These are phyloP conservation scores for Catharus ustulatus DNA, from an alignment of 2,797 vertebrate genomes.

Conservation along the genomic window DNA sequence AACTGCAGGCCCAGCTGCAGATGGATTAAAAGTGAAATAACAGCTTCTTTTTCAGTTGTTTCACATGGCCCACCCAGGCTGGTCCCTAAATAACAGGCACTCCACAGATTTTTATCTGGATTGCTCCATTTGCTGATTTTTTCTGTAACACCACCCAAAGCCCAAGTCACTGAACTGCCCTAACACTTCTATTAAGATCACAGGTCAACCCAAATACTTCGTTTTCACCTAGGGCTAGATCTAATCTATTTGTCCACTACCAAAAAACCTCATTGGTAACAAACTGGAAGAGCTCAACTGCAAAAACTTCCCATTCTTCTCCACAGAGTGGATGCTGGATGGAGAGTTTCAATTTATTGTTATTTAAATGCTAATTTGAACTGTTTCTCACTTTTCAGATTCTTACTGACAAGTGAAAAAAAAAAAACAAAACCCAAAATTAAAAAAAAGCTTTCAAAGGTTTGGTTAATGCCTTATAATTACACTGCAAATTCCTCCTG, in stretches of 20 bases:
- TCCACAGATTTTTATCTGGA: too few relatives aligned
- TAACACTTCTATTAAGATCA: not conserved
- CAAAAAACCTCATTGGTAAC: not conserved
- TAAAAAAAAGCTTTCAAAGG: not conserved
- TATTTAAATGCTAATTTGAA: not conserved
- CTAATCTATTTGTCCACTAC: accelerated
- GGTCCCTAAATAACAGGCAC: not conserved
- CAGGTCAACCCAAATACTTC: not conserved
- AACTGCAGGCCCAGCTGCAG: not conserved
- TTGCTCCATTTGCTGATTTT: not conserved
- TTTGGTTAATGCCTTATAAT: not conserved
- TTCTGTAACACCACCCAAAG: not conserved
- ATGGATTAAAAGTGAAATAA: accelerated
- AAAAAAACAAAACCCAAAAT: not conserved
- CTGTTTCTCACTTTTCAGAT: not conserved
- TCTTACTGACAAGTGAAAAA: not conserved
- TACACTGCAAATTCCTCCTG: not conserved
- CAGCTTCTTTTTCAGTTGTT: not conserved
- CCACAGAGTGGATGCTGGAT: not conserved
- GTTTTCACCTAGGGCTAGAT: not conserved
- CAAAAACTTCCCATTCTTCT: not conserved
- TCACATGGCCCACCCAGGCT: accelerated
- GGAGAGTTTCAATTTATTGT: not conserved
- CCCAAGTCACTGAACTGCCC: too few relatives aligned
- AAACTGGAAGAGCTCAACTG: not conserved